Percentiles rank a stretch among this genome's conserved stretches.
These are phyloP conservation scores for Gryllus bimaculatus DNA, from an alignment of 1,140 invertebrate genomes.

Conservation along the genomic window DNA sequence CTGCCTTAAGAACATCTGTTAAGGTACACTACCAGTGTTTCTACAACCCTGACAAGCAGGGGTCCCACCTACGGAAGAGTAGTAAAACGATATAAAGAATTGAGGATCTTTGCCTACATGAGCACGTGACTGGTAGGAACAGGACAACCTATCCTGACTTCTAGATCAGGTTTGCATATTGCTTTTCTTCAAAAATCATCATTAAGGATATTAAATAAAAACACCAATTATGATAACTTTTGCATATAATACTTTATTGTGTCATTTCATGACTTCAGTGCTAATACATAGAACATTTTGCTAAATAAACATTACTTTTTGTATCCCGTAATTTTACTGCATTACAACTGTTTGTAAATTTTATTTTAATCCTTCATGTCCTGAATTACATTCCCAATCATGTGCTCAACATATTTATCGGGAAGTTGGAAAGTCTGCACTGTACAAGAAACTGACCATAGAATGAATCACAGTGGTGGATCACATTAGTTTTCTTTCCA, in stretches of 20 bases:
- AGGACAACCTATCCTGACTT: background rate
- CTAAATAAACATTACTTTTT: background rate
- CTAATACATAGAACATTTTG: background rate
- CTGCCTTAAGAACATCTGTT: background rate
- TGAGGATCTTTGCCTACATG: background rate
- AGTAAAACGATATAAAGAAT: background rate
- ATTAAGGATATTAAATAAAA: slow-evolving; percentile 11
- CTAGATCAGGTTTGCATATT: background rate
- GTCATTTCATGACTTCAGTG: background rate
- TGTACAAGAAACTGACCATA: background rate
- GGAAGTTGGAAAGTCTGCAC: too few species aligned
- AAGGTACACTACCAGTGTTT: background rate
- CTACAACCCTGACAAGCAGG: background rate
- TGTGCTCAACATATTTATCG: background rate
- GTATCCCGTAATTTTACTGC: background rate
- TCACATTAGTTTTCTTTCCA: background rate
- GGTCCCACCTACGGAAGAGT: too few species aligned
- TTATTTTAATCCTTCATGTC: background rate
- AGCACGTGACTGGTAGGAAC: background rate
- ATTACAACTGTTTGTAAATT: background rate
- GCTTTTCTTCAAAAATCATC: background rate
- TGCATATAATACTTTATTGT: slow-evolving; percentile 2
- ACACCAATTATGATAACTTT: background rate
- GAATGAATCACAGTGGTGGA: background rate
- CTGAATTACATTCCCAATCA: background rate